phyloP scores from a whole-genome alignment of 2,888 invertebrate species.

The Pyralis farinalis region DNA sequence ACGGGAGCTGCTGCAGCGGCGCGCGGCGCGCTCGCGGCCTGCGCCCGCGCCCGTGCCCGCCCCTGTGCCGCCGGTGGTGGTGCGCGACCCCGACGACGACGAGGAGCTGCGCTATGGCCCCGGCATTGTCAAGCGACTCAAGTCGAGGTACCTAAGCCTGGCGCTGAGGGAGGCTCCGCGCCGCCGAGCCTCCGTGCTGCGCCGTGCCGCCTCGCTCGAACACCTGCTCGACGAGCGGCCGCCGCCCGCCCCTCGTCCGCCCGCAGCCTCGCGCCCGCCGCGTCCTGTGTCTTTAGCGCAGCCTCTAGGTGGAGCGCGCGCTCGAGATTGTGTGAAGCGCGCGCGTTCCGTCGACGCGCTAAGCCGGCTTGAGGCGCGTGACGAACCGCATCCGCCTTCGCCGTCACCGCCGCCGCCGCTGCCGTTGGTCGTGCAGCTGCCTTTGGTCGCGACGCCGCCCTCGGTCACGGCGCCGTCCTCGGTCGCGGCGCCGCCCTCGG shows the following conservation, averaged over 20 bases:
- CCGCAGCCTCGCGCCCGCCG: slow-evolving; percentile 33
- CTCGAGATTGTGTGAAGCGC: slow-evolving; percentile 86
- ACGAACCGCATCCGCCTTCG: slow-evolving; percentile 87
- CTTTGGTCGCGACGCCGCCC: slow-evolving; percentile 46
- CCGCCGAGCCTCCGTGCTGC: slow-evolving; percentile 85
- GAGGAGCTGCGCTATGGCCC: slow-evolving; percentile 95
- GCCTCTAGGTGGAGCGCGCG: slow-evolving; percentile 52
- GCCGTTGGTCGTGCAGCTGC: slow-evolving; percentile 44
- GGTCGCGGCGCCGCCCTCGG: slow-evolving; percentile 87
- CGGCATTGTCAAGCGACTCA: slow-evolving; percentile 93
- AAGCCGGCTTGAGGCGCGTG: slow-evolving; percentile 82
- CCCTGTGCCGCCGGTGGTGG: slow-evolving; percentile 34
- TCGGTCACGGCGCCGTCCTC: slow-evolving; percentile 60
- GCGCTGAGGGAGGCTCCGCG: slow-evolving; percentile 88
- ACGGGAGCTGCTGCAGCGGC: slow-evolving; percentile 89
- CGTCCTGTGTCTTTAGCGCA: slow-evolving; percentile 50
- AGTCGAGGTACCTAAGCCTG: slow-evolving; percentile 92
- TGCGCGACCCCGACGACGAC: slow-evolving; percentile 54
- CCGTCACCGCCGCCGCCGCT: slow-evolving; percentile 86
- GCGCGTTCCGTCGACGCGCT: slow-evolving; percentile 93
- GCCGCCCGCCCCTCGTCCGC: slow-evolving; percentile 45
- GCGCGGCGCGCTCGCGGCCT: slow-evolving; percentile 71
- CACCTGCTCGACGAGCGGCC: slow-evolving; percentile 87
- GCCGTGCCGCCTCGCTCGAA: slow-evolving; percentile 92
- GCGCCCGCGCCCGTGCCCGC: slow-evolving; percentile 31